Evolutionary conservation across 35 echinoderm and acorn worm genomes (phyloP).

Genomic region (Heliocidaris tuberculata): DNA sequence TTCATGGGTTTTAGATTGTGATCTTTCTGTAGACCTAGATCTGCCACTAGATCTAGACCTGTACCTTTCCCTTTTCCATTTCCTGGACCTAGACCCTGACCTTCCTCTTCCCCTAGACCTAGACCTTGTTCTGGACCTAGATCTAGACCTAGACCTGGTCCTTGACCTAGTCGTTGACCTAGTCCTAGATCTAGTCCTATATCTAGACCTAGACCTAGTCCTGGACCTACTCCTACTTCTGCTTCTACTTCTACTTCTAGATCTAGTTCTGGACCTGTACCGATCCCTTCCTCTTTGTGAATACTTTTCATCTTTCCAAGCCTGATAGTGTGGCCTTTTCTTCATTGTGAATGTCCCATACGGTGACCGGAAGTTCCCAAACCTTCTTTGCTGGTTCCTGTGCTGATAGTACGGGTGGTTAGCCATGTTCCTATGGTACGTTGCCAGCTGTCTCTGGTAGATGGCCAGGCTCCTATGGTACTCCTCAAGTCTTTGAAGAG

Average conservation of each 20-base stretch:
- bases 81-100: not conserved
- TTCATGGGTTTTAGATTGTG: not conserved
- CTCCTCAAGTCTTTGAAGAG: not conserved
- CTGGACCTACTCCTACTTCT: not conserved
- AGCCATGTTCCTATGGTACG: conserved; percentile 26
- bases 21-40: not conserved
- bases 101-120: not conserved
- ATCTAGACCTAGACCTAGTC: not conserved
- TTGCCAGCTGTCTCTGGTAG: conserved; percentile 36
- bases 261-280: not conserved
- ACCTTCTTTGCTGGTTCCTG: not conserved
- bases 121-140: not conserved
- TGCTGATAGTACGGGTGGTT: not conserved
- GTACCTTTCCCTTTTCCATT: not conserved
- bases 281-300: not conserved
- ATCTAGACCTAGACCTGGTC: not conserved
- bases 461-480: conserved; percentile 35
- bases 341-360: conserved; percentile 38
- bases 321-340: not conserved
- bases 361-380: conserved; percentile 7
- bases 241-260: not conserved
- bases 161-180: not conserved
- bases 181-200: not conserved
- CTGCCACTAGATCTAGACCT: not conserved
- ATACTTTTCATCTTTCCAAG: not conserved